Evolutionary conservation across 2,797 vertebrate species (phyloP).

Genomic region (Leptodactylus fallax): DNA sequence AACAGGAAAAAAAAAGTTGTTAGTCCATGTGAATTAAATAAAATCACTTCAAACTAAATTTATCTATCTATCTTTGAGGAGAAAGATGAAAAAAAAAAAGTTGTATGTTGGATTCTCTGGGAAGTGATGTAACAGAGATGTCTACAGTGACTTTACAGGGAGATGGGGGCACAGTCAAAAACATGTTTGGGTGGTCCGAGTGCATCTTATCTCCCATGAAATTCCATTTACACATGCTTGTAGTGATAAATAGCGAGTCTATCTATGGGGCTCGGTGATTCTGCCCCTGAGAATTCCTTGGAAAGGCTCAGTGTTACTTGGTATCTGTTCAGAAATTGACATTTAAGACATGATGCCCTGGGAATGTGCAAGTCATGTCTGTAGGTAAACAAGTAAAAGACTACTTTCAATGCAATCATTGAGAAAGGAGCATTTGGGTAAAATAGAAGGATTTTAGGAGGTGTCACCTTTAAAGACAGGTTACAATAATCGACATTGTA

Average conservation of each 20-base stretch:
- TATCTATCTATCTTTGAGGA: too few relatives aligned
- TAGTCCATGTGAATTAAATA: not conserved
- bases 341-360: not conserved
- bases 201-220: constrained; percentile 34
- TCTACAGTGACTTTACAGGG: not conserved
- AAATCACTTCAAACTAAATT: not conserved
- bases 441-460: too few relatives aligned
- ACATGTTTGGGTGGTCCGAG: constrained; percentile 40
- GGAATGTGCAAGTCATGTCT: not conserved
- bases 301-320: not conserved
- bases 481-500: too few relatives aligned
- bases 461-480: too few relatives aligned
- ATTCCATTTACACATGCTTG: constrained; percentile 31
- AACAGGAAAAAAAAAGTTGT: constrained; percentile 12
- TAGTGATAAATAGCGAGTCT: constrained; percentile 13
- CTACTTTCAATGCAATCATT: not conserved
- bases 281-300: constrained; percentile 1
- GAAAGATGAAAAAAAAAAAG: not conserved
- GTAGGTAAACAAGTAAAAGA: not conserved
- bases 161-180: not conserved
- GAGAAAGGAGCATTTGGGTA: not conserved
- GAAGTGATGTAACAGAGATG: not conserved
- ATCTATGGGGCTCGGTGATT: not conserved
- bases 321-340: not conserved
- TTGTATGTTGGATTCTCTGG: not conserved